Percentiles rank a stretch among this genome's conserved stretches.
Evolutionary conservation across 2,888 invertebrate genomes (phyloP).

Genomic region (Pinctada fucata): DNA sequence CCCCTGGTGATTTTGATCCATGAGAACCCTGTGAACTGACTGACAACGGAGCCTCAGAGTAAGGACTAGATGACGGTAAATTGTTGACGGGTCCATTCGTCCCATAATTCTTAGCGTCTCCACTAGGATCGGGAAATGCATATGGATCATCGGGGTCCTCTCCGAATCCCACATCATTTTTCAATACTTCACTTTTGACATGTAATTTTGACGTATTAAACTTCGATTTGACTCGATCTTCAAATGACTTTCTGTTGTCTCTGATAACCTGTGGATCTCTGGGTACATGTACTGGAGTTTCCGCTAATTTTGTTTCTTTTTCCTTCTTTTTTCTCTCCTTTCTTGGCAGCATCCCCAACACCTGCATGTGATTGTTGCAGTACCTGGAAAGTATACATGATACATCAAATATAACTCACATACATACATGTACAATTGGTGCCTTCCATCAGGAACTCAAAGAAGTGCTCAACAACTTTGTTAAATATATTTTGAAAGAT

Average conservation of each 20-base stretch:
- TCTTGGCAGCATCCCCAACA: constrained; percentile 71
- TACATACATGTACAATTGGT: too few species aligned
- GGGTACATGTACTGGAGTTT: constrained; percentile 11
- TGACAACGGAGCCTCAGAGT: constrained; percentile 40
- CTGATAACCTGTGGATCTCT: constrained; percentile 14
- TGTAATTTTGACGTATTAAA: constrained; percentile 32
- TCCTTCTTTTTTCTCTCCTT: constrained; percentile 67
- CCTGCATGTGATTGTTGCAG: constrained; percentile 79
- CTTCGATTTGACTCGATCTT: constrained; percentile 61
- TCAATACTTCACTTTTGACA: constrained; percentile 27
- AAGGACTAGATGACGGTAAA: constrained; percentile 31
- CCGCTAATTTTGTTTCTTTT: constrained; percentile 29
- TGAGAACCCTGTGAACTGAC: constrained; percentile 34
- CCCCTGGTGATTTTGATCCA: constrained; percentile 44
- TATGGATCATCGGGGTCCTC: constrained; percentile 72
- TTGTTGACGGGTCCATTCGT: constrained; percentile 41
- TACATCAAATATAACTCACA: too few species aligned
- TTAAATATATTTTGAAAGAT: too few species aligned
- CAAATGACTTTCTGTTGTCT: constrained; percentile 59
- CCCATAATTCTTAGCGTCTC: constrained; percentile 38
- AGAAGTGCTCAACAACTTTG: too few species aligned
- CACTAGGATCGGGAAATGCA: constrained; percentile 66
- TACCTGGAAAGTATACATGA: constrained; percentile 67
- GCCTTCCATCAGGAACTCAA: too few species aligned
- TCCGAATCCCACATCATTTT: constrained; percentile 21